Percentiles rank a stretch among this genome's conserved stretches.
phyloP scores from a whole-genome alignment of 2,797 vertebrate species.

The Geotrypetes seraphini region DNA sequence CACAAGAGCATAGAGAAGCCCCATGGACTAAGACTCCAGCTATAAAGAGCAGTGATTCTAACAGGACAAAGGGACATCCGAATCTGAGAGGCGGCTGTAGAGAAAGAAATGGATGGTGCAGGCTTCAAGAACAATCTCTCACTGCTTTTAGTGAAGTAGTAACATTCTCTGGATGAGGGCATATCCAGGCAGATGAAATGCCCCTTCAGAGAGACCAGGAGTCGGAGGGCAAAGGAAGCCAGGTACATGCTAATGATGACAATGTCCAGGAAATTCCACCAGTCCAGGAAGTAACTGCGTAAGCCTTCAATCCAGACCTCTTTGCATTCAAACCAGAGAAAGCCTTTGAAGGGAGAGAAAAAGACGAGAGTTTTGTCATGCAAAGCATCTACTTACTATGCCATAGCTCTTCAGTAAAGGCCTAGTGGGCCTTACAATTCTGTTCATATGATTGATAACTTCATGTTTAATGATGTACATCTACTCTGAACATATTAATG shows the following conservation, averaged over 20 bases:
- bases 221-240: conserved; percentile 68
- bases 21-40: too few relatives aligned
- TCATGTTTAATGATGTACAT: neutral
- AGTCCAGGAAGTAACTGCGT: conserved; percentile 74
- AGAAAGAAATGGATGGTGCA: too few relatives aligned
- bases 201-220: conserved; percentile 71
- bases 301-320: conserved; percentile 87
- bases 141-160: conserved; percentile 71
- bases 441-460: too few relatives aligned
- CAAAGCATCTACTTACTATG: too few relatives aligned
- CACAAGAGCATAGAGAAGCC: too few relatives aligned
- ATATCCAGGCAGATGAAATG: conserved; percentile 50
- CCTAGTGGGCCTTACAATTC: too few relatives aligned
- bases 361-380: too few relatives aligned
- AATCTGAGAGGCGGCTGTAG: too few relatives aligned
- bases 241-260: conserved; percentile 85
- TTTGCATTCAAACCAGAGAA: conserved; percentile 88
- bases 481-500: neutral
- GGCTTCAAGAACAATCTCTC: too few relatives aligned
- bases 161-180: conserved; percentile 35
- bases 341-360: conserved; percentile 45
- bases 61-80: too few relatives aligned
- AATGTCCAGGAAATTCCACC: conserved; percentile 85
- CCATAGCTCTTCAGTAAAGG: too few relatives aligned
- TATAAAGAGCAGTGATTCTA: too few relatives aligned